Percentiles rank a stretch among this genome's conserved stretches.
Conservation (phyloP, 2,888 invertebrate genomes). For the Drosophila suboccidentalis region DNA sequence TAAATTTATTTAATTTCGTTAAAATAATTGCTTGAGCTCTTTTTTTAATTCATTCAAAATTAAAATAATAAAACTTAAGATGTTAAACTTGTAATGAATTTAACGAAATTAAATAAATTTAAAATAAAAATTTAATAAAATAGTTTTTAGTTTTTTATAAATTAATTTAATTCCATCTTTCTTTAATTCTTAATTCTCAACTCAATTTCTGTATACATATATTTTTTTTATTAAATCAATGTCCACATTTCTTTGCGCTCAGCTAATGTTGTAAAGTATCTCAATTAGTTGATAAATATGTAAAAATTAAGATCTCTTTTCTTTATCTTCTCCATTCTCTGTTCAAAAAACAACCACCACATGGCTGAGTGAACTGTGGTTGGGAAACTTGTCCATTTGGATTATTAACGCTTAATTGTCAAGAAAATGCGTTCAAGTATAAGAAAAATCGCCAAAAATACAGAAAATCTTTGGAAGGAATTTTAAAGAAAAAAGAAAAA, state of each 20-base stretch:
- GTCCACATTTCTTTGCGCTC: not conserved
- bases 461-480: not conserved
- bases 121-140: too few species aligned
- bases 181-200: not conserved
- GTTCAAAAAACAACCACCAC: constrained; percentile 46
- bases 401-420: constrained; percentile 33
- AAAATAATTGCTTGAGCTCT: too few species aligned
- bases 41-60: too few species aligned
- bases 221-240: not conserved
- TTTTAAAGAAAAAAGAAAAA: not conserved
- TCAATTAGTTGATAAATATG: constrained; percentile 43
- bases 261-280: constrained; percentile 8
- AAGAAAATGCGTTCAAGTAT: constrained; percentile 25
- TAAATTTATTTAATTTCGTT: too few species aligned
- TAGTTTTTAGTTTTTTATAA: too few species aligned
- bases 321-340: not conserved
- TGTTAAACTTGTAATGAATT: too few species aligned
- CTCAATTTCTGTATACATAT: too few species aligned
- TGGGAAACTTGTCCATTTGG: constrained; percentile 38
- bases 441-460: constrained; percentile 22
- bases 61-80: too few species aligned
- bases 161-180: not conserved
- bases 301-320: constrained; percentile 15
- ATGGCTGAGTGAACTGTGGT: constrained; percentile 26
- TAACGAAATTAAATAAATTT: too few species aligned